Percentiles rank a stretch among this genome's conserved stretches.
These are phyloP conservation scores for Falco columbarius DNA, from an alignment of 2,797 vertebrate genomes.

Conservation along the genomic window DNA sequence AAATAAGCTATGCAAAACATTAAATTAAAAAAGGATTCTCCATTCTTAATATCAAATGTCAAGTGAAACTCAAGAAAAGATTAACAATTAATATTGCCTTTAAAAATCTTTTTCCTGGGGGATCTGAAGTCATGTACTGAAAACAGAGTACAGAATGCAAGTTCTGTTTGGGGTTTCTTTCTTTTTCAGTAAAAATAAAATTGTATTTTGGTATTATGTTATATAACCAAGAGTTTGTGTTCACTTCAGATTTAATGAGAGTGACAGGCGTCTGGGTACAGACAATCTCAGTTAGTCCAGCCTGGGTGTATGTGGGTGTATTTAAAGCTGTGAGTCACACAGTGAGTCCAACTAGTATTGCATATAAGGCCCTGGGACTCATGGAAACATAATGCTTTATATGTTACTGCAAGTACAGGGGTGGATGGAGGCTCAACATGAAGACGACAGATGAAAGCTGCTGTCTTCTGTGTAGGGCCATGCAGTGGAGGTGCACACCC, in stretches of 20 bases:
- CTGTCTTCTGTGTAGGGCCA: neutral
- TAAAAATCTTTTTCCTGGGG: neutral
- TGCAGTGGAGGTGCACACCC: neutral
- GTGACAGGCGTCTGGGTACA: neutral
- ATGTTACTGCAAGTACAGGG: neutral
- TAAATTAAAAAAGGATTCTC: conserved; percentile 28
- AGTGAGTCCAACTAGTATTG: neutral
- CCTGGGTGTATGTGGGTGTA: neutral
- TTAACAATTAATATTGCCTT: conserved; percentile 4
- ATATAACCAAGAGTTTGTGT: neutral
- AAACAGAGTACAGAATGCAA: neutral
- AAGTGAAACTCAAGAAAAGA: conserved; percentile 1
- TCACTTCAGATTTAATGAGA: neutral
- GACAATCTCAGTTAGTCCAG: neutral
- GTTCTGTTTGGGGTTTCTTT: neutral
- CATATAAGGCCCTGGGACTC: neutral
- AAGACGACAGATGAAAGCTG: neutral
- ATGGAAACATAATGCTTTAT: neutral
- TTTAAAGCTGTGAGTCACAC: neutral
- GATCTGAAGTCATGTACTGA: neutral
- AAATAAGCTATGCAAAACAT: conserved; percentile 23
- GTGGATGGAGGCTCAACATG: neutral
- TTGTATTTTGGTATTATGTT: neutral
- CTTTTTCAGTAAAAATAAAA: neutral
- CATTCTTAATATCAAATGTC: conserved; percentile 27